phyloP scores from a whole-genome alignment of 2,888 invertebrate genomes.

The Holacanthella duospinosa region DNA sequence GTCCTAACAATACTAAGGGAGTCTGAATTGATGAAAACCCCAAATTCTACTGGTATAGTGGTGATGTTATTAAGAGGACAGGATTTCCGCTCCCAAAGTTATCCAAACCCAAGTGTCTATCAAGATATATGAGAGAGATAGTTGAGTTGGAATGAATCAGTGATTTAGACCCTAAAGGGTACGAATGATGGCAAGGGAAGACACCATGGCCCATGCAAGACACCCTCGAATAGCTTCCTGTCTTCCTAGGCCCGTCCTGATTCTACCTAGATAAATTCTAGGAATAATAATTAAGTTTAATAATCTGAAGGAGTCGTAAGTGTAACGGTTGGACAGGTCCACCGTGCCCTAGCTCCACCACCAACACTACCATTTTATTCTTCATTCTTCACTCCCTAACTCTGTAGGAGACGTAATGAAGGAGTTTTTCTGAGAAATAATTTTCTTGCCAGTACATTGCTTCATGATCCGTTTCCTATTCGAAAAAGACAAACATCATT shows the following conservation, averaged over 20 bases:
- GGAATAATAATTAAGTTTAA: background rate
- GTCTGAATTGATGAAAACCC: conserved; percentile 1
- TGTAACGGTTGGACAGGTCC: background rate
- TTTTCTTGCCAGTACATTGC: too few species aligned
- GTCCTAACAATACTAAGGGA: background rate
- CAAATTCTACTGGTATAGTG: background rate
- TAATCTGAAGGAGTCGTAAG: background rate
- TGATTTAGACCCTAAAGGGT: conserved; percentile 25
- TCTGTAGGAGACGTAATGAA: background rate
- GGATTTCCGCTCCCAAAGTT: conserved; percentile 38
- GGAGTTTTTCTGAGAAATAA: too few species aligned
- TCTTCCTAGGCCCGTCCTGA: background rate
- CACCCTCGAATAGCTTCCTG: background rate
- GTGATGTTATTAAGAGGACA: conserved; percentile 33
- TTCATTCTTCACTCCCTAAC: too few species aligned
- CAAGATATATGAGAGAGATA: conserved; percentile 37
- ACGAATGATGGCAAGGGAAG: background rate
- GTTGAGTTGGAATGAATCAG: conserved; percentile 25
- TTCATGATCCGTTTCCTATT: background rate
- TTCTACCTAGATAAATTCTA: background rate
- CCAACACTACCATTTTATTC: too few species aligned
- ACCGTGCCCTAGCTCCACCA: too few species aligned
- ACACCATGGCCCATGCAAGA: too few species aligned
- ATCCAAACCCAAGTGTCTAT: conserved; percentile 35
- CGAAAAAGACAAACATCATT: background rate